Conservation (phyloP, 2,888 invertebrate species). For the Melinaea marsaeus region DNA sequence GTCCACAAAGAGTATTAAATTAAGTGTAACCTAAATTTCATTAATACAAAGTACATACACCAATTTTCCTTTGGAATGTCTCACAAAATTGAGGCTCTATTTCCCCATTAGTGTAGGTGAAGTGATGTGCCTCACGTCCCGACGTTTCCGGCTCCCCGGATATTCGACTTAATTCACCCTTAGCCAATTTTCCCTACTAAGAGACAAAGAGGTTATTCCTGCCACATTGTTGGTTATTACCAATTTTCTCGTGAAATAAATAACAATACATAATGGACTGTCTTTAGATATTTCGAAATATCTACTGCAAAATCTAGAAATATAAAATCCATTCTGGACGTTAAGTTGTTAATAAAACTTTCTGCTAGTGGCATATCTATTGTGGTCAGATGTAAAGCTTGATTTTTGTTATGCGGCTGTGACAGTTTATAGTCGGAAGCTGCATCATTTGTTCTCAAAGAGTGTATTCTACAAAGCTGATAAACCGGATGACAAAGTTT, state of each 20-base stretch:
- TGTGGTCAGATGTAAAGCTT: constrained; percentile 21
- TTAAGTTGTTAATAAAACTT: constrained; percentile 18
- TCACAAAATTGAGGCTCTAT: constrained; percentile 1
- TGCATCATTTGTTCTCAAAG: constrained; percentile 17
- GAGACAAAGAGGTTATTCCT: not conserved
- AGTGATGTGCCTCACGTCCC: constrained; percentile 7
- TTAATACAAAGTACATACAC: too few relatives aligned
- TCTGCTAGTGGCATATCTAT: constrained; percentile 24
- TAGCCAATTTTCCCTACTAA: not conserved
- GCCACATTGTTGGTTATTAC: not conserved
- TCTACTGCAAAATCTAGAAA: not conserved
- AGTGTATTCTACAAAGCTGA: constrained; percentile 14
- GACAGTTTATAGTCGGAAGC: constrained; percentile 5
- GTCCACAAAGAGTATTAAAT: too few relatives aligned
- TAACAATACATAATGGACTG: too few relatives aligned
- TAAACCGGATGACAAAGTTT: constrained; percentile 1
- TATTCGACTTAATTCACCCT: constrained; percentile 5
- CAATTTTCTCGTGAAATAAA: not conserved
- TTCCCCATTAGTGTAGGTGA: constrained; percentile 4
- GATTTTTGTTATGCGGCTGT: constrained; percentile 17
- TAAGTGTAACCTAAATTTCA: too few relatives aligned
- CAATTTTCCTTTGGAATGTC: not conserved
- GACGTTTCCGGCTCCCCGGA: constrained; percentile 2
- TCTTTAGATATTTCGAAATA: too few relatives aligned
- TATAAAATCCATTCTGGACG: not conserved